Percentiles rank a stretch among this genome's conserved stretches.
These are phyloP conservation scores for Steinernema hermaphroditum DNA, from an alignment of 2,888 invertebrate genomes.

Conservation along the genomic window DNA sequence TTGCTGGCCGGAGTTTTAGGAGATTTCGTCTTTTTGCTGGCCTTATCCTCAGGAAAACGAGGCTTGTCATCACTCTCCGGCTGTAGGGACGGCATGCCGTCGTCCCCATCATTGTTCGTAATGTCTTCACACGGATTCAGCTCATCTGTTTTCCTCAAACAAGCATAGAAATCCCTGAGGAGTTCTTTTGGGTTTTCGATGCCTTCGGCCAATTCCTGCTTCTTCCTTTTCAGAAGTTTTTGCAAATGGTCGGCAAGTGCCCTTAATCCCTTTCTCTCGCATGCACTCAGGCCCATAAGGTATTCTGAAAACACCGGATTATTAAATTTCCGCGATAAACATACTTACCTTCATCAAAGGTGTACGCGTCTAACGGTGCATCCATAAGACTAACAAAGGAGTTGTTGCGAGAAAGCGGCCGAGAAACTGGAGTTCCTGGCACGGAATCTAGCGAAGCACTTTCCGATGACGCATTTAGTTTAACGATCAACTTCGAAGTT, in stretches of 20 bases:
- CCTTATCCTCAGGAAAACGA: background rate
- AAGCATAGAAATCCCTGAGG: constrained; percentile 35
- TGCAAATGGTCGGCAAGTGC: constrained; percentile 31
- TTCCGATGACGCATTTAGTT: no score
- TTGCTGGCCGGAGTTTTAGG: background rate
- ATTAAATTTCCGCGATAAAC: no score
- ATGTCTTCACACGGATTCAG: background rate
- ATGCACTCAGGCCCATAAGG: constrained; percentile 10
- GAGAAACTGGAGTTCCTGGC: background rate
- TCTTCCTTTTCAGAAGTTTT: constrained; percentile 36
- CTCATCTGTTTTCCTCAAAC: background rate
- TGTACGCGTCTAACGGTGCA: background rate
- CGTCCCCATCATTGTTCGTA: background rate
- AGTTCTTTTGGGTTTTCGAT: constrained; percentile 36
- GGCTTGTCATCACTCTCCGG: background rate
- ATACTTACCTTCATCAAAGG: constrained; percentile 1
- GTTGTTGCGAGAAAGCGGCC: background rate
- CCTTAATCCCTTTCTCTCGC: constrained; percentile 35
- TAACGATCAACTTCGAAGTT: no score
- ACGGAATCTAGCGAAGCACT: background rate
- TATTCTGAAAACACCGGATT: constrained; percentile 35
- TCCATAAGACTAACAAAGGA: background rate
- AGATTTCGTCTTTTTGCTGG: background rate
- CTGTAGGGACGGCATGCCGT: background rate
- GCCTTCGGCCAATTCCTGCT: constrained; percentile 37